These are phyloP conservation scores for Poecilobothrus nobilitatus DNA, from an alignment of 2,888 invertebrate genomes.

Conservation along the genomic window DNA sequence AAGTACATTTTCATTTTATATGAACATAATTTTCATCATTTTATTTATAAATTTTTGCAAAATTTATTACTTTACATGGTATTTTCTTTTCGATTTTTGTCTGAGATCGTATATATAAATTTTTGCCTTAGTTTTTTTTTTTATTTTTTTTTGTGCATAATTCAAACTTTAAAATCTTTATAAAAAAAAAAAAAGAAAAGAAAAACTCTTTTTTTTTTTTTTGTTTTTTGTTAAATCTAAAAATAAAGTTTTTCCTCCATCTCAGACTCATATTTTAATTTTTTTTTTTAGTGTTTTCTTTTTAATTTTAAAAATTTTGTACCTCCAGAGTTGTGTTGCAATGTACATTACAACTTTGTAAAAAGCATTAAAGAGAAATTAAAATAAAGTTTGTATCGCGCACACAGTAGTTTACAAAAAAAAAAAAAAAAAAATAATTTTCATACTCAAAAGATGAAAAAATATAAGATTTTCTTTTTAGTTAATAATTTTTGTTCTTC, in stretches of 20 bases:
- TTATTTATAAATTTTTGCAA: not conserved
- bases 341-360: no score
- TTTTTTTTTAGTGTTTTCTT: no score
- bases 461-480: no score
- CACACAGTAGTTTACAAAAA: no score
- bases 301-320: no score
- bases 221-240: not conserved
- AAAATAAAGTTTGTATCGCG: no score
- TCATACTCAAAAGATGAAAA: no score
- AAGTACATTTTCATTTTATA: no score
- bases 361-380: no score
- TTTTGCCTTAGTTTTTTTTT: not conserved
- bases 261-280: not conserved
- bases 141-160: not conserved
- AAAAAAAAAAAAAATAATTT: no score
- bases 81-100: not conserved
- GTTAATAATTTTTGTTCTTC: not conserved
- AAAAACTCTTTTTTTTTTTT: not conserved
- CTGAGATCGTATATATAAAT: not conserved
- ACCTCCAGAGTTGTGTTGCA: no score
- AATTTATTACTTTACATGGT: not conserved
- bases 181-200: not conserved
- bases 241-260: not conserved
- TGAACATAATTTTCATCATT: no score
- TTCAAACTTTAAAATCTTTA: not conserved